Percentiles rank a stretch among this genome's conserved stretches.
Evolutionary conservation across 37 sponge, comb jelly and placozoan genomes (phyloP).

Genomic region (Cliona cf. orientalis): DNA sequence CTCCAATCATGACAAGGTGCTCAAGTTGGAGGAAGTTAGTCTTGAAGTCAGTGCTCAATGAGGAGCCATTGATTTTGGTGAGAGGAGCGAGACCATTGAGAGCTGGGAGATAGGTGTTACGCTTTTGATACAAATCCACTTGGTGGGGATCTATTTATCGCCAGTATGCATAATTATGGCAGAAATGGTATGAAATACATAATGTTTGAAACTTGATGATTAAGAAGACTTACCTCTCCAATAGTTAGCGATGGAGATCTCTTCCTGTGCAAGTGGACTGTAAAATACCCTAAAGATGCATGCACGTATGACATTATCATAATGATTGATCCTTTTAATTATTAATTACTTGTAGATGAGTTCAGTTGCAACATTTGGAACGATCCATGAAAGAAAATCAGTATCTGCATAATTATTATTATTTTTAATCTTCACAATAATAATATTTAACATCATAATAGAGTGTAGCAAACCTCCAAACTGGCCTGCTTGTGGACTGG

Average conservation of each 20-base stretch:
- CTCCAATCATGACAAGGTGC: constrained; percentile 84
- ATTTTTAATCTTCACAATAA: too few relatives aligned
- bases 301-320: not conserved
- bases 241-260: constrained; percentile 67
- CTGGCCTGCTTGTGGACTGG: constrained; percentile 86
- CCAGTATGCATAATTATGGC: too few relatives aligned
- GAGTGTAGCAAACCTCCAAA: constrained; percentile 76
- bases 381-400: constrained; percentile 50
- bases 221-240: constrained; percentile 70
- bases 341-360: constrained; percentile 60
- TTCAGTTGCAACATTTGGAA: constrained; percentile 68
- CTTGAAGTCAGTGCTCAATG: constrained; percentile 43
- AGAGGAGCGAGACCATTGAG: constrained; percentile 38
- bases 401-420: too few relatives aligned
- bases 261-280: constrained; percentile 44
- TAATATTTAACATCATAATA: not conserved
- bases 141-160: constrained; percentile 75
- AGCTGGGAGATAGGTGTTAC: constrained; percentile 45
- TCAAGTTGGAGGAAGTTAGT: constrained; percentile 71
- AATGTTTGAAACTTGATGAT: too few relatives aligned
- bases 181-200: too few relatives aligned
- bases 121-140: constrained; percentile 44
- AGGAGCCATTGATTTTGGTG: too few relatives aligned
- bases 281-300: constrained; percentile 72
- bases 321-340: not conserved